These are phyloP conservation scores for Gymnocephalus cernua DNA, from an alignment of 2,113 vertebrate genomes.

Conservation along the genomic window DNA sequence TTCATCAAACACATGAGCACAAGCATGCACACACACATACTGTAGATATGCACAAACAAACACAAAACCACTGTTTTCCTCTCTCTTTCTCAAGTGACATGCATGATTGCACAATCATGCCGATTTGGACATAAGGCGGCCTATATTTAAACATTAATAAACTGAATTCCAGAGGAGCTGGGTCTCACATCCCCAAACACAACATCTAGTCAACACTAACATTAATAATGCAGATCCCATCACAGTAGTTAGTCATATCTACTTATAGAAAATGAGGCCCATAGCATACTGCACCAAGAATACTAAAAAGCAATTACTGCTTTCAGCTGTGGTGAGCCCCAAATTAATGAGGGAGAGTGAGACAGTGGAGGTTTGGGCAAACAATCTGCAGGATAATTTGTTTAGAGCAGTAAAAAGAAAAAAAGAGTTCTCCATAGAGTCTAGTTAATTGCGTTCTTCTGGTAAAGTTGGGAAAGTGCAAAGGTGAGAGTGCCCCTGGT, in stretches of 20 bases:
- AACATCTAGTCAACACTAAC: conserved; percentile 53
- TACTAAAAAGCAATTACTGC: conserved; percentile 73
- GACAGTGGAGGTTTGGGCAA: conserved; percentile 49
- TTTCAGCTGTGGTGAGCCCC: conserved; percentile 62
- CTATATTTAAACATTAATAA: conserved; percentile 64
- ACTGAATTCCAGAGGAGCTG: conserved; percentile 40
- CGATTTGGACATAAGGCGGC: conserved; percentile 31
- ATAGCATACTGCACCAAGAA: conserved; percentile 58
- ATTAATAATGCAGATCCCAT: conserved; percentile 78
- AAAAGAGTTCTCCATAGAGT: conserved; percentile 27
- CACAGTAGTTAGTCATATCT: conserved; percentile 68
- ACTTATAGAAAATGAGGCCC: conserved; percentile 72
- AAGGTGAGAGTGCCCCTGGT: conserved; percentile 36
- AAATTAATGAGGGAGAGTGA: conserved; percentile 70
- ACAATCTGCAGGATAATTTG: conserved; percentile 61
- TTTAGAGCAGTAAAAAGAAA: conserved; percentile 40
- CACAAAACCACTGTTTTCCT: background rate
- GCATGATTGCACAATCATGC: conserved; percentile 22
- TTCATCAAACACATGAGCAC: conserved; percentile 21
- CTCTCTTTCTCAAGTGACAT: conserved; percentile 16
- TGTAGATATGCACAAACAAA: background rate
- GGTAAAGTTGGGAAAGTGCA: conserved; percentile 50
- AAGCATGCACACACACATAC: background rate
- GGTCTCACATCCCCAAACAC: conserved; percentile 52
- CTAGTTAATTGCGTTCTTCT: conserved; percentile 38